Conservation (phyloP, 2,797 vertebrate genomes). For the Hirundo rustica region DNA sequence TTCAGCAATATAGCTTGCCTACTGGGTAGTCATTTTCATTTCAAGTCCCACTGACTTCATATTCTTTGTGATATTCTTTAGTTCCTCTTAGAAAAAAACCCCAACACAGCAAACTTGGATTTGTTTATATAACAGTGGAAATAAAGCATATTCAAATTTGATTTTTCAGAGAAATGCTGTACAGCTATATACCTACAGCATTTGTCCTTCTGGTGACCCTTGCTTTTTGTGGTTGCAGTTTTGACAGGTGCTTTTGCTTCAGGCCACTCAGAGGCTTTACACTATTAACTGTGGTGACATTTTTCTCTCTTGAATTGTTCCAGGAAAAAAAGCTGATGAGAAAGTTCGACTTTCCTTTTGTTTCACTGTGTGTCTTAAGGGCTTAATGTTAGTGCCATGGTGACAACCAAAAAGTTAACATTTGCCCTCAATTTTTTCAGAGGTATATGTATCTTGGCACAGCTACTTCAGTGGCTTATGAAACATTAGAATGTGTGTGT, state of each 20-base stretch:
- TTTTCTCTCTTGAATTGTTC: slow-evolving; percentile 57
- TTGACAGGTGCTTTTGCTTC: slow-evolving; percentile 62
- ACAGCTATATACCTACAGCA: background rate
- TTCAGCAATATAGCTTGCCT: slow-evolving; percentile 1
- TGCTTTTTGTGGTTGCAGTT: slow-evolving; percentile 26
- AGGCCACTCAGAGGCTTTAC: slow-evolving; percentile 34
- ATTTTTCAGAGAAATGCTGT: background rate
- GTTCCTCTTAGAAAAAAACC: background rate
- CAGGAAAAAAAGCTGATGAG: slow-evolving; percentile 3
- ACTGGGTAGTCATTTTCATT: slow-evolving; percentile 4
- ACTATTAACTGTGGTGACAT: slow-evolving; percentile 54
- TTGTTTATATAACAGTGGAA: background rate
- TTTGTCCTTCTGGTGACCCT: slow-evolving; percentile 63
- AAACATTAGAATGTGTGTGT: background rate
- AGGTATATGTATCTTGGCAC: background rate
- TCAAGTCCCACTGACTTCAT: background rate
- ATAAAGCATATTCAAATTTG: background rate
- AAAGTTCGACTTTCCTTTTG: slow-evolving; percentile 9
- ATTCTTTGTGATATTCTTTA: background rate
- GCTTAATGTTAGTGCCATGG: background rate
- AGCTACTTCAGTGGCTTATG: background rate
- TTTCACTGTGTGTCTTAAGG: slow-evolving; percentile 21
- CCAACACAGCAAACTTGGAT: background rate
- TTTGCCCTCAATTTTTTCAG: background rate
- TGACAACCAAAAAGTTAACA: background rate